Percentiles rank a stretch among this genome's conserved stretches.
Conservation (phyloP, 2,888 invertebrate genomes). For the Trimorus sp. region DNA sequence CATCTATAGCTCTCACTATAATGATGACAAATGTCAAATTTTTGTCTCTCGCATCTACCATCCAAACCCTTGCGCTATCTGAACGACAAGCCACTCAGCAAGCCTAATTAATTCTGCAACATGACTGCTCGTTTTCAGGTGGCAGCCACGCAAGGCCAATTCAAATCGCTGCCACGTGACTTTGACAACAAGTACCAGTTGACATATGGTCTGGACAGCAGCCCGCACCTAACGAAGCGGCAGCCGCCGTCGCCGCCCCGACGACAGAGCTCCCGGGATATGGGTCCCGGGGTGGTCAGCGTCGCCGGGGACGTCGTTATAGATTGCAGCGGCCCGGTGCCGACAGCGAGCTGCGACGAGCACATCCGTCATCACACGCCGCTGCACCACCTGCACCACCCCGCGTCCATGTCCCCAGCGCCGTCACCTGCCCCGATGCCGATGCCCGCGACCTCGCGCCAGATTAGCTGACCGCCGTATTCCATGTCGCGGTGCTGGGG, state of each 20-base stretch:
- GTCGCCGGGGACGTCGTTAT: slow-evolving; percentile 78
- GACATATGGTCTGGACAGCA: slow-evolving; percentile 82
- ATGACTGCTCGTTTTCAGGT: slow-evolving; percentile 68
- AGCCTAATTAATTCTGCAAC: too few relatives aligned
- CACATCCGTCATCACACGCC: slow-evolving; percentile 77
- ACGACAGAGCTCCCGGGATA: slow-evolving; percentile 83
- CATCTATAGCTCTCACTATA: too few relatives aligned
- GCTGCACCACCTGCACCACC: slow-evolving; percentile 70
- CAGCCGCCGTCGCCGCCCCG: slow-evolving; percentile 92
- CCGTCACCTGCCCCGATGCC: slow-evolving; percentile 85
- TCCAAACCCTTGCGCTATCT: too few relatives aligned
- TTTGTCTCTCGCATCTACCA: too few relatives aligned
- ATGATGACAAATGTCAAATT: too few relatives aligned
- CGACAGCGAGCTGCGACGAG: slow-evolving; percentile 81
- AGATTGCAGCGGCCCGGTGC: slow-evolving; percentile 81
- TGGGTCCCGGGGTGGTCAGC: slow-evolving; percentile 69
- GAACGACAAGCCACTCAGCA: too few relatives aligned
- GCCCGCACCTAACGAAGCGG: slow-evolving; percentile 89
- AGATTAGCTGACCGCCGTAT: slow-evolving; percentile 81
- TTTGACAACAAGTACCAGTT: slow-evolving; percentile 83
- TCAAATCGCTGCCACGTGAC: slow-evolving; percentile 83
- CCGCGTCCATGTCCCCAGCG: slow-evolving; percentile 70
- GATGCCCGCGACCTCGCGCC: slow-evolving; percentile 85
- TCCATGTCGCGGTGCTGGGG: slow-evolving; percentile 84
- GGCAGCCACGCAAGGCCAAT: slow-evolving; percentile 81